A percentile compares a stretch with the other conserved stretches of the same genome.
Evolutionary conservation across 2,113 vertebrate genomes (phyloP).

Genomic region (Dicerorhinus sumatrensis): DNA sequence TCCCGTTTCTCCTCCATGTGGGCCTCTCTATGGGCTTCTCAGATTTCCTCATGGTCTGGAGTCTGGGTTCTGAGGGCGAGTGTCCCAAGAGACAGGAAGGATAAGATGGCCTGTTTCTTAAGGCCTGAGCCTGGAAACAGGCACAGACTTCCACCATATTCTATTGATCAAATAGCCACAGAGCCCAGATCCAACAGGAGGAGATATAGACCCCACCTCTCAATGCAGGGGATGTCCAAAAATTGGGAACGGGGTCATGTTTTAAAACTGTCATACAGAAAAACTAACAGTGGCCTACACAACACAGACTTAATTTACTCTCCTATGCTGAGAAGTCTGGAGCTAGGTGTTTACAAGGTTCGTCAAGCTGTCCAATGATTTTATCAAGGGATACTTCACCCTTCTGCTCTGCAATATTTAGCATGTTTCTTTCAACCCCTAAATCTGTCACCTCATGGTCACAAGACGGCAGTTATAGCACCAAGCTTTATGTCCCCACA

Average conservation of each 20-base stretch:
- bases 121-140: not conserved
- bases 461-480: slow-evolving; percentile 16
- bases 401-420: slow-evolving; percentile 21
- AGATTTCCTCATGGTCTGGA: not conserved
- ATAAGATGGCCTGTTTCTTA: not conserved
- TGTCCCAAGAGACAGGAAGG: not conserved
- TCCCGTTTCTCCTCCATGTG: not conserved
- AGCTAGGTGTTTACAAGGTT: slow-evolving; percentile 40
- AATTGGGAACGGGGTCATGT: not conserved
- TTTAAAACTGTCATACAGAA: not conserved
- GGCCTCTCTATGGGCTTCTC: not conserved
- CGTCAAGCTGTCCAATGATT: not conserved
- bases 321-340: not conserved
- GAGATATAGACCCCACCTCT: not conserved
- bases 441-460: slow-evolving; percentile 24
- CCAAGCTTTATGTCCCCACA: not conserved
- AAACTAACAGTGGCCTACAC: not conserved
- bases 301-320: slow-evolving; percentile 19
- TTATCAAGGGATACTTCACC: slow-evolving; percentile 11
- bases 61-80: not conserved
- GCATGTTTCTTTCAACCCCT: slow-evolving; percentile 11
- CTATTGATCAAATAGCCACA: not conserved
- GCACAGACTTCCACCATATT: not conserved
- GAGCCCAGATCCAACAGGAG: not conserved
- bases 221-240: not conserved